Evolutionary conservation across 2,113 vertebrate species (phyloP).

Genomic region (Pteruthius melanotis): DNA sequence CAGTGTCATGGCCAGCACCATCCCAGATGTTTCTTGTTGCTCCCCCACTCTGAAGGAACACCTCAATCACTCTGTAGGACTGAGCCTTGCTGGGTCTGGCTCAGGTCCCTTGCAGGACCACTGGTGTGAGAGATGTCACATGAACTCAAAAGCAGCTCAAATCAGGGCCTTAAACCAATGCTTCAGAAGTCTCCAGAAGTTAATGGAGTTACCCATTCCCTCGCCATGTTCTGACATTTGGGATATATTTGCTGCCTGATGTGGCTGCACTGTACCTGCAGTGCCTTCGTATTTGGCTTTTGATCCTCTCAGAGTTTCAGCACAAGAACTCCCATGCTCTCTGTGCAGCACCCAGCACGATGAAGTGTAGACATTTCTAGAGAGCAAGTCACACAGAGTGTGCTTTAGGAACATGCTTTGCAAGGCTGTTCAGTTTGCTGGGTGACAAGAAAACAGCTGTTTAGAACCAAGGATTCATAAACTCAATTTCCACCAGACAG

Average conservation of each 20-base stretch:
- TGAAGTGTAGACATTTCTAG: not conserved
- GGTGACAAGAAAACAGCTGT: not conserved
- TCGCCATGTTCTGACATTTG: rapidly evolving
- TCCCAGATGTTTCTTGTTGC: not conserved
- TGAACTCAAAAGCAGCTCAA: not conserved
- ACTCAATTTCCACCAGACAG: not conserved
- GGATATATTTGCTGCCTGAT: not conserved
- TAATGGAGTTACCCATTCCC: not conserved
- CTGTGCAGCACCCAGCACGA: not conserved
- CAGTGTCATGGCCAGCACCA: not conserved
- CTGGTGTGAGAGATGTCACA: not conserved
- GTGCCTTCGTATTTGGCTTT: not conserved
- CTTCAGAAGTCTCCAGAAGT: not conserved
- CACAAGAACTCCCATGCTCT: rapidly evolving
- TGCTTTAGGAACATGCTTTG: not conserved
- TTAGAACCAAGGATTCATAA: not conserved
- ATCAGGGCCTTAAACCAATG: not conserved
- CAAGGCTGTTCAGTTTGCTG: not conserved
- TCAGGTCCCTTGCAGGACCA: not conserved
- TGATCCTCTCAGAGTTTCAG: not conserved
- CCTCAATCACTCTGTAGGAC: not conserved
- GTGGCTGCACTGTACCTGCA: not conserved
- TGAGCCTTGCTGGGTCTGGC: not conserved
- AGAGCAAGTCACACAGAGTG: not conserved
- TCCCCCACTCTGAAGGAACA: not conserved